Conservation (phyloP, 2,888 invertebrate genomes). For the Octonoba sinensis region DNA sequence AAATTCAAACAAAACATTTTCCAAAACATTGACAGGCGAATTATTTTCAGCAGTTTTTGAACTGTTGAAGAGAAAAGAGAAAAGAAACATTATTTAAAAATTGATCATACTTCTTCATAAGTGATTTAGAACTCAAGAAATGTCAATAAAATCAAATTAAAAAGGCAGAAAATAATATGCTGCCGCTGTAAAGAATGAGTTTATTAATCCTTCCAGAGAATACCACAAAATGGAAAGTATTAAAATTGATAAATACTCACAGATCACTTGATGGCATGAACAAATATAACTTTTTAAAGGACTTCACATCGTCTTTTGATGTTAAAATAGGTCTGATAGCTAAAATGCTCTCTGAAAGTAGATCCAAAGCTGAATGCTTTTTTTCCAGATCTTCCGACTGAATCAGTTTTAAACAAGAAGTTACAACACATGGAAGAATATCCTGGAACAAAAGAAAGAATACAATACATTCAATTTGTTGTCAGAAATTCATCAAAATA, state of each 20-base stretch:
- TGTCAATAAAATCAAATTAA: too few species aligned
- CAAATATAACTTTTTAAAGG: constrained; percentile 50
- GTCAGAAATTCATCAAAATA: too few species aligned
- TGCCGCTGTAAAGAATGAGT: too few species aligned
- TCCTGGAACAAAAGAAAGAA: constrained; percentile 37
- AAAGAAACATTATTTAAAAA: too few species aligned
- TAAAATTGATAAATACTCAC: constrained; percentile 17
- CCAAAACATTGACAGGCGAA: constrained; percentile 5
- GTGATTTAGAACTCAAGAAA: too few species aligned
- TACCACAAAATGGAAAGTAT: not conserved
- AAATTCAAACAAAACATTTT: constrained; percentile 18
- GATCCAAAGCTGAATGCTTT: constrained; percentile 10
- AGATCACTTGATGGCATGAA: constrained; percentile 15
- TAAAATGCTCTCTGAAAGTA: constrained; percentile 35
- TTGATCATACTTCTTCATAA: too few species aligned
- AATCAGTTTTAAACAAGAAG: constrained; percentile 39
- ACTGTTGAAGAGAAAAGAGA: not conserved
- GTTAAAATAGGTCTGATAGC: constrained; percentile 26
- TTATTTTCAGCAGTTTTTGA: not conserved
- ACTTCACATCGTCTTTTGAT: constrained; percentile 21
- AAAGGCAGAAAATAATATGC: too few species aligned
- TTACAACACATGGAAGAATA: constrained; percentile 36
- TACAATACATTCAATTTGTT: too few species aligned
- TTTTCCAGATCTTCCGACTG: not conserved
- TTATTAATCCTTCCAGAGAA: too few species aligned